Base-by-base conservation (phyloP, 2,113 vertebrate species). In the Coptodon bakossiorum region DNA sequence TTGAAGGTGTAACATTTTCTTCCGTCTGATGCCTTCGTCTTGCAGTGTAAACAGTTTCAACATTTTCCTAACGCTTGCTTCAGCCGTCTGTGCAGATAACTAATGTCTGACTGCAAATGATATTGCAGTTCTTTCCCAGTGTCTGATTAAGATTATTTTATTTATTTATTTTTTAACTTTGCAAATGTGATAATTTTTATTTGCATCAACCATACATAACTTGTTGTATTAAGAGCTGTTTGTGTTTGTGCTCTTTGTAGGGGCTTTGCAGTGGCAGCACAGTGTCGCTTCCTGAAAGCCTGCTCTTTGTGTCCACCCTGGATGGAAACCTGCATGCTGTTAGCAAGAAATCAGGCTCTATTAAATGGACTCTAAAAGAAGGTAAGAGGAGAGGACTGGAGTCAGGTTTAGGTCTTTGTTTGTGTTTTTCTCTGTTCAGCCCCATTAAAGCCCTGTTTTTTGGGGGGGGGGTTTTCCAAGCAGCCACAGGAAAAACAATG, bases 351-450 rank as follows among this genome's bases (percentile, higher is more conserved):
- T 99, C 98, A 0, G 99, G 99, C 87, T 96, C 97, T 1, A 99
- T 99, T 95, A 99, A 98, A 82, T 99, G 99, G 99, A 99, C 98
- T 85, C 96, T 99, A 92, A 99, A 99, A 96, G 98, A 99, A 98
- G 98, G 98, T 99, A 96, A 96, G 94, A 81, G 73, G 36, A 88
- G 66, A 79, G 6, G 38, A 34, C 12, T 11, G 3, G 36, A 52
- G 48, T 59, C 14, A 6, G 71, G 56, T 52, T 52, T 27, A 59
- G n/a, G 29, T 68, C 54, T 40, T 71, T 61, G 63, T 84, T 54
- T 38, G 14, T 84, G n/a, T n/a, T 38, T 82, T 73, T 88, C 43
- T 13, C 34, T 52, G 29, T 88, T 94, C 34, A 38, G 14, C 63
- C 43, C 59, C 82, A 73, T 68, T 59, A 83, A 80, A 63, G 61